Evolutionary conservation across 2,888 invertebrate species (phyloP), one percentile per base, ranked within the genome.

Genomic region (Caenorhabditis japonica): DNA sequence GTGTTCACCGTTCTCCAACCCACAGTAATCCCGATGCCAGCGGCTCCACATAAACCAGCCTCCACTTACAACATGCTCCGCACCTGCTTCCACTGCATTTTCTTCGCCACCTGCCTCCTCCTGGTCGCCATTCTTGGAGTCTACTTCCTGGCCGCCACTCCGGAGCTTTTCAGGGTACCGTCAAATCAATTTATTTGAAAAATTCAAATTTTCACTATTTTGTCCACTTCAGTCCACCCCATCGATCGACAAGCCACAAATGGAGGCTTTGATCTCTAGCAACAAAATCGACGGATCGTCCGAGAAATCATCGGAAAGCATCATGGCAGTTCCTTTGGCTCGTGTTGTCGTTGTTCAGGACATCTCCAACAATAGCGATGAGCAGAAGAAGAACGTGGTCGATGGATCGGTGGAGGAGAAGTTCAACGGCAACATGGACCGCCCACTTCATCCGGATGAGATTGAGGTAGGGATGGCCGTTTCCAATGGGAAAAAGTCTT

Each of bases 1-100:
- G 76, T 78, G 39, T 78, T 78, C 60, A 78, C 78, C n/a, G 74
- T 78, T n/a, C 76, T 78, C 34, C 75, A 76, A 41, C 78, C 78
- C 13, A 74, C 74, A 8, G 56, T 74, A 15, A 74, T 74, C 43
- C 74, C 74, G 34, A 74, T 74, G 74, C 74, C 72, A 36, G 46
- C 73, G 17, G 43, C 51, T 15, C 52, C 69, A 30, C 12, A 19
- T 7, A 61, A 49, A 21, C 55, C 39, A 21, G 38, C 27, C 21
- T 41, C 49, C n/a, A 34, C 21, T 3, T 60, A 30, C 23, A 34
- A 61, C 17, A 44, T 44, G 12, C 30, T 66, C 55, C 58, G 64
- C n/a, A 52, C 58, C 7, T 61, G 52, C 41, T 44, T 61, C 36
- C 49, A 58, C 49, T 61, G 64, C 52, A 51, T 53, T 13, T 55